These are phyloP conservation scores for Drosophila subpulchrella DNA, from an alignment of 1,140 invertebrate genomes.

Conservation along the genomic window DNA sequence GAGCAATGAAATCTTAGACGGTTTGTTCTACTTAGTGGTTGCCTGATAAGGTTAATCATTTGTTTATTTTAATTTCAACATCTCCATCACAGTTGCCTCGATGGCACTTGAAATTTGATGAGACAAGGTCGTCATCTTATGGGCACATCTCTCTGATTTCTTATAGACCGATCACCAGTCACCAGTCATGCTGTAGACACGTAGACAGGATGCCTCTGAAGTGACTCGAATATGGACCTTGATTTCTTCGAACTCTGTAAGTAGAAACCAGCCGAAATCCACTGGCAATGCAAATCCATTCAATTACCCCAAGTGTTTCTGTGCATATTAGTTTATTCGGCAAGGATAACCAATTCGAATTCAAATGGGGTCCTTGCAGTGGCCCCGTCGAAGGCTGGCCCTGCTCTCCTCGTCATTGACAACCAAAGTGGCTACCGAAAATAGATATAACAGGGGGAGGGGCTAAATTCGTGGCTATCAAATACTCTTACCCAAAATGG, in stretches of 20 bases:
- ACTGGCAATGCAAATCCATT: constrained; percentile 20
- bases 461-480: not conserved
- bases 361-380: constrained; percentile 45
- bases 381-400: constrained; percentile 48
- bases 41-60: constrained; percentile 11
- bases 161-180: constrained; percentile 26
- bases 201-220: constrained; percentile 55
- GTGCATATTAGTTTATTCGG: constrained; percentile 9
- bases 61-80: constrained; percentile 39
- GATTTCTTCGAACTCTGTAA: constrained; percentile 72
- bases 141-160: constrained; percentile 1
- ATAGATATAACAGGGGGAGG: constrained; percentile 47
- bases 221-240: constrained; percentile 80
- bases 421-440: constrained; percentile 60
- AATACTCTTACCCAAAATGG: constrained; percentile 26
- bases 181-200: constrained; percentile 55
- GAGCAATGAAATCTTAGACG: not conserved
- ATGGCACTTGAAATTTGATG: constrained; percentile 7
- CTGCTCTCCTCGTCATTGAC: constrained; percentile 40
- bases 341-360: constrained; percentile 42
- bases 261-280: constrained; percentile 22
- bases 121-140: constrained; percentile 2
- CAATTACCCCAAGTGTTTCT: constrained; percentile 37
- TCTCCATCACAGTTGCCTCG: constrained; percentile 20
- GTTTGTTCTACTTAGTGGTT: constrained; percentile 12